Conservation (phyloP, 2,888 invertebrate genomes). For the Oscheius sp. region DNA sequence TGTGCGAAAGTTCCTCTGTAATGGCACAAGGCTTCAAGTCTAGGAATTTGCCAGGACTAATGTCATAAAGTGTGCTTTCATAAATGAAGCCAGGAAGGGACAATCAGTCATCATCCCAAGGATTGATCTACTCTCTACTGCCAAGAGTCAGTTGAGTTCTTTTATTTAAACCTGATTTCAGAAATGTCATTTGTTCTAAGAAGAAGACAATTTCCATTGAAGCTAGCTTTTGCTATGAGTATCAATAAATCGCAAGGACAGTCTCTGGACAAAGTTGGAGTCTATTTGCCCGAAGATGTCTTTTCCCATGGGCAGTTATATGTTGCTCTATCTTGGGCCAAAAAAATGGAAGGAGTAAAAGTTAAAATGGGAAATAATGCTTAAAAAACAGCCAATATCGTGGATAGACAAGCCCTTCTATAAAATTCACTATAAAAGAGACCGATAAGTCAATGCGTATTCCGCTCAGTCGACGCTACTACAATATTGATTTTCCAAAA, state of each 20-base stretch:
- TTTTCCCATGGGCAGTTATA: slow-evolving; percentile 67
- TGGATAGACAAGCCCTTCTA: not conserved
- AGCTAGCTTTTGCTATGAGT: slow-evolving; percentile 63
- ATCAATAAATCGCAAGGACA: slow-evolving; percentile 69
- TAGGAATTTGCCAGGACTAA: not conserved
- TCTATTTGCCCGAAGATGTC: slow-evolving; percentile 33
- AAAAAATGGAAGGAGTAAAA: not conserved
- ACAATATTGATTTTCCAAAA: too few species aligned
- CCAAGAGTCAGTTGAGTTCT: too few species aligned
- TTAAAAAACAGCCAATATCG: not conserved
- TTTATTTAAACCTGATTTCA: too few species aligned
- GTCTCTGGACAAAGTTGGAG: slow-evolving; percentile 43
- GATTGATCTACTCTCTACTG: not conserved
- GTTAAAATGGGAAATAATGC: not conserved
- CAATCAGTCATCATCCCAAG: slow-evolving; percentile 4
- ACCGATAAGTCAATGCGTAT: too few species aligned
- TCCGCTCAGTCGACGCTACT: too few species aligned
- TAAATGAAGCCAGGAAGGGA: slow-evolving; percentile 4
- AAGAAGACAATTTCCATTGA: slow-evolving; percentile 11
- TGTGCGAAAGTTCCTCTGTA: not conserved
- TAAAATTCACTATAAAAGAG: too few species aligned
- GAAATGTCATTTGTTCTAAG: not conserved
- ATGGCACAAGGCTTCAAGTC: slow-evolving; percentile 1
- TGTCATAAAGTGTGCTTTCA: not conserved
- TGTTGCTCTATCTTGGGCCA: slow-evolving; percentile 49